Percentiles rank a stretch among this genome's conserved stretches.
phyloP scores from a whole-genome alignment of 1,140 invertebrate genomes.

The Drosophila parvula region DNA sequence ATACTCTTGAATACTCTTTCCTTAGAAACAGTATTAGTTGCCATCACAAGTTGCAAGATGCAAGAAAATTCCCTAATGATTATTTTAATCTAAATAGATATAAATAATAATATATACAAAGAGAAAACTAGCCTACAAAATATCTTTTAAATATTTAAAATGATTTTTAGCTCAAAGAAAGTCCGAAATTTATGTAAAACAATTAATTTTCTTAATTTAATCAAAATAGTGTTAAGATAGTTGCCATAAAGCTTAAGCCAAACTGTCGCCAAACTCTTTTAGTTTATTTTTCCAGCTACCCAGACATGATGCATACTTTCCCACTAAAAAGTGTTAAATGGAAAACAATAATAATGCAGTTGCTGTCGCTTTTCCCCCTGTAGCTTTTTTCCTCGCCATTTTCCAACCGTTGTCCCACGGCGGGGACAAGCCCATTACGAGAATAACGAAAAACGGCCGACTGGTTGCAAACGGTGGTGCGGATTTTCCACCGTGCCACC shows the following conservation, averaged over 20 bases:
- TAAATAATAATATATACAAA: neutral
- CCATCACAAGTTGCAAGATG: neutral
- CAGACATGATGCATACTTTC: conserved; percentile 12
- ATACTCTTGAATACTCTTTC: conserved; percentile 21
- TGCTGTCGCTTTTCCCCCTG: conserved; percentile 1
- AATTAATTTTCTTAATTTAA: neutral
- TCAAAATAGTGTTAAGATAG: too few species aligned
- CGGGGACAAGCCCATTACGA: conserved; percentile 70
- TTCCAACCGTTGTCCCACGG: neutral
- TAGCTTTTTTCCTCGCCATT: neutral
- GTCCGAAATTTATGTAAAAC: neutral
- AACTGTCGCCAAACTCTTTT: neutral
- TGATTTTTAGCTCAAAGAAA: neutral
- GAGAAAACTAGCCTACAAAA: neutral
- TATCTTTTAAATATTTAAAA: neutral
- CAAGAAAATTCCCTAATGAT: too few species aligned
- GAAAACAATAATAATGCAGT: conserved; percentile 73
- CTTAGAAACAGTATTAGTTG: too few species aligned
- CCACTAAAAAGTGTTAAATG: conserved; percentile 66
- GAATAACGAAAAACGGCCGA: conserved; percentile 24
- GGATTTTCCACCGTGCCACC: conserved; percentile 40
- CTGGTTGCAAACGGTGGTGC: conserved; percentile 8
- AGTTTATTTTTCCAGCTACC: too few species aligned
- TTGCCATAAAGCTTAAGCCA: neutral
- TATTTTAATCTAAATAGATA: neutral